A percentile compares a stretch with the other conserved stretches of the same genome.
Evolutionary conservation across 1,140 invertebrate genomes (phyloP).

Genomic region (Sarcophaga bullata): DNA sequence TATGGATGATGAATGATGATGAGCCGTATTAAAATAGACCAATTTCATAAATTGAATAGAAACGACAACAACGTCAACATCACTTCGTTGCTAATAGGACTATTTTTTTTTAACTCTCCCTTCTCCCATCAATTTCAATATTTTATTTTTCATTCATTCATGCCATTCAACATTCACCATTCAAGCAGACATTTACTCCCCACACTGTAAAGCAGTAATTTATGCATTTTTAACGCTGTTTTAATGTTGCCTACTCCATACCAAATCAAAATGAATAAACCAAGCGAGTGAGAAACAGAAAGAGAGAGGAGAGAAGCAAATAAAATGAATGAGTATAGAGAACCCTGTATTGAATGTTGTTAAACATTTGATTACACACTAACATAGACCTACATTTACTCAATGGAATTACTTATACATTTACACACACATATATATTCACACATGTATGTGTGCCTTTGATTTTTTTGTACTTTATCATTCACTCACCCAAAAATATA

Average conservation of each 20-base stretch:
- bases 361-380: conserved; percentile 8
- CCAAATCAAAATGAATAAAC: background rate
- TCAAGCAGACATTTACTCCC: too few species aligned
- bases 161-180: too few species aligned
- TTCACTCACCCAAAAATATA: too few species aligned
- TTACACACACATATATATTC: background rate
- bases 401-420: too few species aligned
- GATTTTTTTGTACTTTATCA: too few species aligned
- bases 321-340: too few species aligned
- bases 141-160: background rate
- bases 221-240: too few species aligned
- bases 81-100: background rate
- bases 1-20: background rate
- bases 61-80: background rate
- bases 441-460: too few species aligned
- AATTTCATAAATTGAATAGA: conserved; percentile 14
- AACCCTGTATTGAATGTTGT: background rate
- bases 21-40: background rate
- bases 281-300: background rate
- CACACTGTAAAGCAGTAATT: too few species aligned
- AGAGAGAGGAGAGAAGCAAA: too few species aligned
- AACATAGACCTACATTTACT: conserved; percentile 13
- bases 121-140: background rate
- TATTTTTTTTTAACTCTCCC: too few species aligned
- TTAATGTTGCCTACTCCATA: background rate